Base-by-base conservation (phyloP, 2,113 vertebrate genomes). In the Stomatorhinus ivindoensis region DNA sequence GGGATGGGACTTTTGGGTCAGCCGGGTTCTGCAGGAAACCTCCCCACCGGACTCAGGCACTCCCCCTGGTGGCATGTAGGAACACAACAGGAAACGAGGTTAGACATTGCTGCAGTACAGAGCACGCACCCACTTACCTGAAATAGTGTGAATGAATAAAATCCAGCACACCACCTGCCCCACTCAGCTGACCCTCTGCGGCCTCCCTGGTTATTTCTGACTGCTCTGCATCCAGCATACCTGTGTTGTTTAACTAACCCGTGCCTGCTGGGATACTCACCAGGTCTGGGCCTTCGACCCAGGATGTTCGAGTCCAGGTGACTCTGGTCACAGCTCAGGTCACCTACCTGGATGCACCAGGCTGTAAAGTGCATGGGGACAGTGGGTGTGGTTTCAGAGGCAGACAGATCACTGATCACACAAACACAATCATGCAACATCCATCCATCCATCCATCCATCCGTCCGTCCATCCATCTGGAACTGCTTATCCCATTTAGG, bases 251-350 rank as follows among this genome's bases (percentile, higher is more conserved):
- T 80, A 19, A 42, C 73, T 42, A 80, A 19, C 35, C 35, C 4
- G 35, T 80, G 13, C 17, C 35, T 17, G 73, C 4, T 80, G 11
- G 31, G 35, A 80, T 31, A 80, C 73, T 80, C 73, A 94, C 92
- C 91, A 89, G 90, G 65, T 65, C 73, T 31, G 65, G 69, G 21
- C n/a, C 88, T 91, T 15, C 89, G 91, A 44, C 91, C 89, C 58
- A 76, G 90, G 65, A 92, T 53, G 31, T 50, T n/a, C 42, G 90
- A 90, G 44, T 95, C 92, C 42, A 0, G 85, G 50, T 92, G 92
- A 17, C 90, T 92, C 19, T 91, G 90, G 76, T 90, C 88, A 24
- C 50, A 88, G 8, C 35, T 87, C 84, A 86, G 35, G 10, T 89
- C 90, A 24, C 93, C 91, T 88, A 88, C 48, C 39, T 51, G 51